These are phyloP conservation scores for Allobates femoralis DNA, from an alignment of 2,797 vertebrate species.

Conservation along the genomic window DNA sequence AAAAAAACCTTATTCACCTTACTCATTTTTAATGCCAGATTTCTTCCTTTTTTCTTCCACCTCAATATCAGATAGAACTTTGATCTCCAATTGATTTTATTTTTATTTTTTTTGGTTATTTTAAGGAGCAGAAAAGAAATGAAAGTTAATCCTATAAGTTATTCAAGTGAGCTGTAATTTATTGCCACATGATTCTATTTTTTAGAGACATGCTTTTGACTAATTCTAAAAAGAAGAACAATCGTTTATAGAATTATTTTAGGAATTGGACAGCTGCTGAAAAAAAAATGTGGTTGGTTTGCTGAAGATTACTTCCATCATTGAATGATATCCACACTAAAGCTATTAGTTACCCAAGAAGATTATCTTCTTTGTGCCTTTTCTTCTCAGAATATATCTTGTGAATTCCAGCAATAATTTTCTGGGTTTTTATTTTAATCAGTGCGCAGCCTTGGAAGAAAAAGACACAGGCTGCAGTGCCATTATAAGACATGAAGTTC, in stretches of 20 bases:
- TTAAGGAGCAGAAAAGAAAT: neutral
- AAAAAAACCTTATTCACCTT: too few species aligned
- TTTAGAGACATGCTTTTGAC: neutral
- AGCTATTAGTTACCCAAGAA: neutral
- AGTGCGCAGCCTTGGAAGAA: neutral
- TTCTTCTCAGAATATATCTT: neutral
- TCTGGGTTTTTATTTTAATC: neutral
- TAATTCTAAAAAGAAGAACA: slow-evolving; percentile 16
- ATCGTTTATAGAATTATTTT: slow-evolving; percentile 16
- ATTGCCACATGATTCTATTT: neutral
- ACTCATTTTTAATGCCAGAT: too few species aligned
- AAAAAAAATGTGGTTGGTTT: slow-evolving; percentile 3
- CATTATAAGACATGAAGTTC: neutral
- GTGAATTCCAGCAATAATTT: neutral
- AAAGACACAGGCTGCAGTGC: neutral
- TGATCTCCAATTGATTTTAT: neutral
- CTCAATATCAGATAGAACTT: neutral
- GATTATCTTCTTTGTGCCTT: slow-evolving; percentile 7
- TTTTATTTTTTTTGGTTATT: neutral
- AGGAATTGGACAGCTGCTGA: neutral
- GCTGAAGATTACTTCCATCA: slow-evolving; percentile 3
- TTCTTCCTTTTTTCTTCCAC: too few species aligned
- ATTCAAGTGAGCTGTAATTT: neutral
- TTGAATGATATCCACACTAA: slow-evolving; percentile 10
- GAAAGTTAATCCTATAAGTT: neutral